These are phyloP conservation scores for Acanthosepion pharaonis DNA, from an alignment of 2,888 invertebrate genomes.

Conservation along the genomic window DNA sequence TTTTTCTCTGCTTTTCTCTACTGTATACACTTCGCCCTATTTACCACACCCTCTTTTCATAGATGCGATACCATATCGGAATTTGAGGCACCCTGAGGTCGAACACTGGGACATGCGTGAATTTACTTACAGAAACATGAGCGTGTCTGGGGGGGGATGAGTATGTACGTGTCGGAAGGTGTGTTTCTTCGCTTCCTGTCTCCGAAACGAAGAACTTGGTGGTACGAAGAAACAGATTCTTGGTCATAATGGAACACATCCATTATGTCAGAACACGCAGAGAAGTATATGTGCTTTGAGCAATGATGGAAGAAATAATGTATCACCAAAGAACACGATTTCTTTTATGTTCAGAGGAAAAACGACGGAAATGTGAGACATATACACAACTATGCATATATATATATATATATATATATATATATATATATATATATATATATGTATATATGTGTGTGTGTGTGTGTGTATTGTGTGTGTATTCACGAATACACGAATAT, in stretches of 20 bases:
- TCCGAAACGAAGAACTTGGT: background rate
- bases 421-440: background rate
- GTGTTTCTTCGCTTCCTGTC: background rate
- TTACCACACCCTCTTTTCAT: too few relatives aligned
- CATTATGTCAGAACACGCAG: slow-evolving; percentile 3
- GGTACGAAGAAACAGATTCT: background rate
- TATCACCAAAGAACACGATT: background rate
- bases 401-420: background rate
- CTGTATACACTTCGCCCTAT: too few relatives aligned
- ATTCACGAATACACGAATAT: background rate
- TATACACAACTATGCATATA: background rate
- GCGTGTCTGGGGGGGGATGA: too few relatives aligned
- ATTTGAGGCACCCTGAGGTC: too few relatives aligned
- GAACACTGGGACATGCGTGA: too few relatives aligned
- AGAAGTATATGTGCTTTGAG: background rate
- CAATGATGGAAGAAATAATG: background rate
- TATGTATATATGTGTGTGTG: background rate
- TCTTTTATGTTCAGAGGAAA: too few relatives aligned
- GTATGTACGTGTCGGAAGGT: background rate
- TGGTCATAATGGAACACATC: background rate
- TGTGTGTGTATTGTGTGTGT: background rate
- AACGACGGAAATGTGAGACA: background rate
- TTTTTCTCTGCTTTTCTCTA: too few relatives aligned
- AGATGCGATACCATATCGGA: too few relatives aligned
- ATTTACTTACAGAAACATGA: too few relatives aligned